Conservation (phyloP, 2,888 invertebrate genomes). For the Nomada fucata region DNA sequence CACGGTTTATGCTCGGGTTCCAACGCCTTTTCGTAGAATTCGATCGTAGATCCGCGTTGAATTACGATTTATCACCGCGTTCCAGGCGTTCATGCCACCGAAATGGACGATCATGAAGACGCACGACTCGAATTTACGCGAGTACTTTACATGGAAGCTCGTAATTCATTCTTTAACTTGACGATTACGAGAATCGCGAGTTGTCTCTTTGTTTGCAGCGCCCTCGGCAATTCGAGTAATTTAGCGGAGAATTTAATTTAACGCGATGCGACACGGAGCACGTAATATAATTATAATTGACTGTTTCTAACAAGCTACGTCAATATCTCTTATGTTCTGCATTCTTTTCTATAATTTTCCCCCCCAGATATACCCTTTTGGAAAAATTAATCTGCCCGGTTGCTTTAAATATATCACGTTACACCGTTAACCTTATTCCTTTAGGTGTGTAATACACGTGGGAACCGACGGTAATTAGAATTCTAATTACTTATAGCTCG, state of each 20-base stretch:
- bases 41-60: background rate
- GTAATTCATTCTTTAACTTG: slow-evolving; percentile 7
- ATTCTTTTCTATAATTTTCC: background rate
- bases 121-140: background rate
- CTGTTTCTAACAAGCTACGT: too few species aligned
- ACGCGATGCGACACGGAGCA: background rate
- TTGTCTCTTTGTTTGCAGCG: background rate
- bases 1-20: background rate
- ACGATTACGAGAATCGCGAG: background rate
- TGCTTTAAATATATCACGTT: too few species aligned
- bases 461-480: too few species aligned
- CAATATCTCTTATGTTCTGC: background rate
- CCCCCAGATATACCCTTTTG: too few species aligned
- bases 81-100: slow-evolving; percentile 2
- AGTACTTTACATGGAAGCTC: background rate
- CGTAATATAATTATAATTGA: background rate
- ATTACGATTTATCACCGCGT: slow-evolving; percentile 5
- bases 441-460: too few species aligned
- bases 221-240: background rate
- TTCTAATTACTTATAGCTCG: too few species aligned
- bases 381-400: too few species aligned
- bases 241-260: background rate
- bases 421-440: too few species aligned
- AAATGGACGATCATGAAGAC: slow-evolving; percentile 1
- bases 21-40: slow-evolving; percentile 2